Percentiles rank a stretch among this genome's conserved stretches.
phyloP scores from a whole-genome alignment of 2,797 vertebrate genomes.

The Chiroxiphia lanceolata region DNA sequence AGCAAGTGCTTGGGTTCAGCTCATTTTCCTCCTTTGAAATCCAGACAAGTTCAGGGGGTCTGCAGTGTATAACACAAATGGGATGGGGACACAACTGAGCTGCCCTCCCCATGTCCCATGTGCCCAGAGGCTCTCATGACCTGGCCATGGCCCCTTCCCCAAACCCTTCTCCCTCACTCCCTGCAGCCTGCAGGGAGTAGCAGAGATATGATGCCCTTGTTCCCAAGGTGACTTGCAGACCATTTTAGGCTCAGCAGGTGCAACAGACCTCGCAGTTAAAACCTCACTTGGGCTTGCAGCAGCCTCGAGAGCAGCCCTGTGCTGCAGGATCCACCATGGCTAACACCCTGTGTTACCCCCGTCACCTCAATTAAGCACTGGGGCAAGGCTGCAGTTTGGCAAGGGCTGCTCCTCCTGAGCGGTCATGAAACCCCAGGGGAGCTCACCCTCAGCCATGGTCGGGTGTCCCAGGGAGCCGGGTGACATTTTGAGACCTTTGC shows the following conservation, averaged over 20 bases:
- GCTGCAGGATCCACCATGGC: fast-evolving
- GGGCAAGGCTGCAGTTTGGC: background rate
- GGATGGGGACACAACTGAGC: background rate
- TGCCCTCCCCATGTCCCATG: background rate
- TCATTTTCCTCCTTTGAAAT: background rate
- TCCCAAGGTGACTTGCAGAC: background rate
- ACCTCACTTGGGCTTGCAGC: background rate
- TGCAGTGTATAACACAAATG: fast-evolving
- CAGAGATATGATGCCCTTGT: background rate
- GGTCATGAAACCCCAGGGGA: background rate
- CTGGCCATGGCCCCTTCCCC: background rate
- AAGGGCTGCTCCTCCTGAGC: background rate
- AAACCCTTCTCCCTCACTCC: background rate
- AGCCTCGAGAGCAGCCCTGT: background rate
- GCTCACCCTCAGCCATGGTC: background rate
- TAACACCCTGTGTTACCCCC: background rate
- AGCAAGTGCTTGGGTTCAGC: background rate
- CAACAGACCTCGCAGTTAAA: background rate
- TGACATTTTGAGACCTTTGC: background rate
- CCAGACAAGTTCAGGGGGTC: background rate
- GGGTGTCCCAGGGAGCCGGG: fast-evolving
- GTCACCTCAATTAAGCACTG: background rate
- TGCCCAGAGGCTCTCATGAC: fast-evolving
- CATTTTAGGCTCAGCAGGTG: background rate
- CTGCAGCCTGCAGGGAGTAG: background rate